phyloP scores from a whole-genome alignment of 2,797 vertebrate species.

The Spheniscus humboldti region DNA sequence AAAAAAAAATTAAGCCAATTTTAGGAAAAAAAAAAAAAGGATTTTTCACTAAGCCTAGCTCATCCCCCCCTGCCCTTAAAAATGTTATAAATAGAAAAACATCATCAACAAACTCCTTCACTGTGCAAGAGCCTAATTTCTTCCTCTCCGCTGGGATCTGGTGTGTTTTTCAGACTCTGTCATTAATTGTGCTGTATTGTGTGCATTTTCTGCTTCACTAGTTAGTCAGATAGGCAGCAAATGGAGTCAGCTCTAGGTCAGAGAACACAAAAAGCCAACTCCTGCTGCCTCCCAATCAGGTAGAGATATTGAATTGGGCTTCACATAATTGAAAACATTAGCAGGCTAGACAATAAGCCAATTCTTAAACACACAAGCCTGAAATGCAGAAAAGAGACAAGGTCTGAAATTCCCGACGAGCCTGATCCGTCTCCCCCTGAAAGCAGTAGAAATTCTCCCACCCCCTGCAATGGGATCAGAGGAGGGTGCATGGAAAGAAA shows the following conservation, averaged over 20 bases:
- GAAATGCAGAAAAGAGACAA: neutral
- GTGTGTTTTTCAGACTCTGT: constrained; percentile 76
- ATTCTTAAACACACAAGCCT: neutral
- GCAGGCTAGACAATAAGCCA: constrained; percentile 31
- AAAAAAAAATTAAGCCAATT: neutral
- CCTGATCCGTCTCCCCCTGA: neutral
- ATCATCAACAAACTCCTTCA: constrained; percentile 28
- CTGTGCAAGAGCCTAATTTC: constrained; percentile 58
- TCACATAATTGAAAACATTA: constrained; percentile 55
- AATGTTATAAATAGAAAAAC: constrained; percentile 47
- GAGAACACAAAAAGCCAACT: constrained; percentile 62
- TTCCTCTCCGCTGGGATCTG: constrained; percentile 70
- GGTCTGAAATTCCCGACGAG: neutral
- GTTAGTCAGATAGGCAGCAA: constrained; percentile 73
- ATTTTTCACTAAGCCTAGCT: neutral
- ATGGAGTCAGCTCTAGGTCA: constrained; percentile 74
- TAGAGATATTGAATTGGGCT: constrained; percentile 42
- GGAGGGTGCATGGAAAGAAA: neutral
- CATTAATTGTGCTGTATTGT: constrained; percentile 83
- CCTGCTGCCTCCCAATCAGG: constrained; percentile 53
- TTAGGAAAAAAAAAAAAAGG: neutral
- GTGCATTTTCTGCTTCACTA: constrained; percentile 86
- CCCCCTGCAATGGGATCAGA: neutral
- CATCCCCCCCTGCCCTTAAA: neutral
- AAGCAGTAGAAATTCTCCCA: neutral